Base-by-base conservation (phyloP, 2,113 vertebrate species). In the Lepisosteus osseus region DNA sequence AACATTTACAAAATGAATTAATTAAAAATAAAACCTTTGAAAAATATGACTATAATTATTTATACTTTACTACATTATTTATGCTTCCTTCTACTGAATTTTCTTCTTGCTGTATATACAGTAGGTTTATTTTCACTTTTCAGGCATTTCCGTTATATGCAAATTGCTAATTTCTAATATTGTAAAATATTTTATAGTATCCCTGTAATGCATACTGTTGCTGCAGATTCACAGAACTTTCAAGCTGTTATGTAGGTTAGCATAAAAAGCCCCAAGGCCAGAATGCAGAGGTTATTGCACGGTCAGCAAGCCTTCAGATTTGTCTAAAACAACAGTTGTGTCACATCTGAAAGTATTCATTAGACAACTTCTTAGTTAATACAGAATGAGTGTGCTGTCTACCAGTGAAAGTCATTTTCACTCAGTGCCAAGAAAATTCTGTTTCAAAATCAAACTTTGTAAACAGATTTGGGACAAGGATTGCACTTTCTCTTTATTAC, bases 241-340 rank as follows among this genome's bases (percentile, higher is more conserved):
- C 80, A 79, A 76, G 77, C 80, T 76, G 82, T 77, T 88, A 86
- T 87, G 81, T 89, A 84, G 85, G 86, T 87, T 89, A 88, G 76
- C 79, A 72, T 62, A 65, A 78, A 79, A 78, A 84, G 78, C 70
- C 77, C 65, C 78, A 79, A 79, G 85, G 83, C 81, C 70, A 76
- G 83, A 74, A 76, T 82, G 77, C 77, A 79, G 85, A 87, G 89
- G 88, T 92, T 86, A 90, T 82, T 89, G 86, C 75, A 84, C 88
- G 88, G 90, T 91, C 90, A 92, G 81, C 75, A 70, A 43, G 83
- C 86, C 84, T 84, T 81, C 69, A 72, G 62, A 45, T 79, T 41
- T 65, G 40, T 51, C 51, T 70, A 59, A 59, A n/a, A 74, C 75
- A 76, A 61, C 74, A 71, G 74, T 73, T 77, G 75, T 85, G 82